Percentiles rank a stretch among this genome's conserved stretches.
phyloP scores from a whole-genome alignment of 2,888 invertebrate genomes.

The Nomada fabriciana region DNA sequence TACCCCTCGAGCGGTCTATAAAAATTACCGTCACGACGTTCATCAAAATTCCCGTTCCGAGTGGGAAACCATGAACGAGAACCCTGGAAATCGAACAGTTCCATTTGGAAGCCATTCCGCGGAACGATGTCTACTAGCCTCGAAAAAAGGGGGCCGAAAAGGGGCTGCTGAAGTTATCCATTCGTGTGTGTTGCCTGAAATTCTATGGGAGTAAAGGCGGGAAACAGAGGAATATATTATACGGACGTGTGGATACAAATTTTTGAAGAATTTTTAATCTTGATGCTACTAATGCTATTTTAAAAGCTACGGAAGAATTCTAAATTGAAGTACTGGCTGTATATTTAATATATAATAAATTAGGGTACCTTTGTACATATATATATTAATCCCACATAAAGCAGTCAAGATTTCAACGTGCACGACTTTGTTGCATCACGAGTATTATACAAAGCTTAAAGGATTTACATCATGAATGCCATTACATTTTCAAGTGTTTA shows the following conservation, averaged over 20 bases:
- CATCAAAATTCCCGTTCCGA: conserved; percentile 16
- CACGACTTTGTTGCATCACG: too few relatives aligned
- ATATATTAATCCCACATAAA: too few relatives aligned
- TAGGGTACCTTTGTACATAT: too few relatives aligned
- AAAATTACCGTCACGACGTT: conserved; percentile 38
- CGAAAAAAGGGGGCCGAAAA: background rate
- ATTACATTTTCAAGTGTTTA: background rate
- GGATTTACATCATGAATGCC: background rate
- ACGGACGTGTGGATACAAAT: too few relatives aligned
- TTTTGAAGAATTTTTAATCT: too few relatives aligned
- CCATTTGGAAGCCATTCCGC: conserved; percentile 37
- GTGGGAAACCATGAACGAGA: conserved; percentile 8
- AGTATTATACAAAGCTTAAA: background rate
- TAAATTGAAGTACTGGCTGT: too few relatives aligned
- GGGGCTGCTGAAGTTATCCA: background rate
- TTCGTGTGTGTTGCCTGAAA: background rate
- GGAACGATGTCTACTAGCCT: conserved; percentile 30
- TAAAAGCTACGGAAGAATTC: too few relatives aligned
- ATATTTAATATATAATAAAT: too few relatives aligned
- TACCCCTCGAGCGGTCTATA: conserved; percentile 13
- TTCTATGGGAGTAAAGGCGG: background rate
- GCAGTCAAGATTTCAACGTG: too few relatives aligned
- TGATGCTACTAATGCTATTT: too few relatives aligned
- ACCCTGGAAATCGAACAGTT: conserved; percentile 41
- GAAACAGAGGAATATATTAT: too few relatives aligned